Evolutionary conservation across 2,888 invertebrate species (phyloP).

Genomic region (Bibio marci): DNA sequence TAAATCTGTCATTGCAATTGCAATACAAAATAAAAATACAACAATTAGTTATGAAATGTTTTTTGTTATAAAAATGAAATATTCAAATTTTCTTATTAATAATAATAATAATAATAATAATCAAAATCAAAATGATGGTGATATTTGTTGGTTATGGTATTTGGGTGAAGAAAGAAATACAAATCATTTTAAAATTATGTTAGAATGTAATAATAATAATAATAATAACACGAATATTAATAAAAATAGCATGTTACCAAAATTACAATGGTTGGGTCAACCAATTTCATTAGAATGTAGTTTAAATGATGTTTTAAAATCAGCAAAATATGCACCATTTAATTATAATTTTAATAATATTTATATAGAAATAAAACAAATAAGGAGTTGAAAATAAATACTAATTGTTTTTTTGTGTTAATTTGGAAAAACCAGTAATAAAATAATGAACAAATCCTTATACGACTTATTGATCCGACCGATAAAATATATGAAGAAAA

Average conservation of each 20-base stretch:
- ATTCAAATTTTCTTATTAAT: neutral
- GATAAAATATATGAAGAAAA: no score
- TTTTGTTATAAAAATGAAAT: neutral
- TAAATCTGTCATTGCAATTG: conserved; percentile 10
- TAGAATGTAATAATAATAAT: conserved; percentile 14
- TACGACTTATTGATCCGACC: no score
- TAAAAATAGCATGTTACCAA: neutral
- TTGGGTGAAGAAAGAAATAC: conserved; percentile 13
- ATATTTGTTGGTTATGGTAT: conserved; percentile 15
- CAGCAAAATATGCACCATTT: neutral
- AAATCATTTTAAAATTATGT: conserved; percentile 19
- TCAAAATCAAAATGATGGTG: neutral
- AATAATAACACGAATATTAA: no score
- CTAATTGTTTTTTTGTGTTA: no score
- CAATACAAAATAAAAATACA: neutral
- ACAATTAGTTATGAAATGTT: neutral
- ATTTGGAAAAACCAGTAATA: no score
- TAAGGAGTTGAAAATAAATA: no score
- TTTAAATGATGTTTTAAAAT: neutral
- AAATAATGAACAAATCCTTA: no score
- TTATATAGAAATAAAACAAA: neutral
- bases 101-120: no score
- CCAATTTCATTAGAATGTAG: neutral
- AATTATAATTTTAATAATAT: neutral
- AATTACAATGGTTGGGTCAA: neutral